phyloP scores from a whole-genome alignment of 2,888 invertebrate genomes.

The Phyllotreta striolata region DNA sequence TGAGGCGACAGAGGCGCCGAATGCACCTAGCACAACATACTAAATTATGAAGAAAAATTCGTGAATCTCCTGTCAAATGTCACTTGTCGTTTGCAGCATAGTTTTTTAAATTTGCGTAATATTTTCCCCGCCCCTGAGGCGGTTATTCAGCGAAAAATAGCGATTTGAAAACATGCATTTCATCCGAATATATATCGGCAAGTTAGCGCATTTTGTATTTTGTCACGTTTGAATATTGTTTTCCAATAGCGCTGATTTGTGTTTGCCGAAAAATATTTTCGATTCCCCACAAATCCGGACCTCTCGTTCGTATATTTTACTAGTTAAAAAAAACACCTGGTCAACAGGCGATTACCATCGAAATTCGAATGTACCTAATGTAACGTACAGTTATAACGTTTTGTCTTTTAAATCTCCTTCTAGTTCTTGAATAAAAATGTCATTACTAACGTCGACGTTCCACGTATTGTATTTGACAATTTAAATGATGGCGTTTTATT shows the following conservation, averaged over 20 bases:
- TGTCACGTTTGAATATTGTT: constrained; percentile 16
- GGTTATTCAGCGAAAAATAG: not conserved
- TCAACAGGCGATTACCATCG: not conserved
- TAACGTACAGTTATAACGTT: constrained; percentile 1
- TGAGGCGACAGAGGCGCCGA: too few species aligned
- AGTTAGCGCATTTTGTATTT: constrained; percentile 29
- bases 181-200: constrained; percentile 9
- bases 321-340: not conserved
- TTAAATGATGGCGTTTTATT: constrained; percentile 16
- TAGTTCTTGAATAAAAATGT: constrained; percentile 18
- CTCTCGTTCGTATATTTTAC: too few species aligned
- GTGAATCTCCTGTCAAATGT: too few species aligned
- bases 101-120: not conserved
- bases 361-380: constrained; percentile 9
- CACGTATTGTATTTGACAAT: constrained; percentile 27
- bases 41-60: too few species aligned
- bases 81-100: too few species aligned
- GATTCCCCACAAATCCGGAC: too few species aligned
- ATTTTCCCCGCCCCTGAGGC: not conserved
- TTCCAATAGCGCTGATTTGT: not conserved
- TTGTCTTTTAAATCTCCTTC: constrained; percentile 3
- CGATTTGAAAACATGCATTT: too few species aligned
- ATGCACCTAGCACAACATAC: too few species aligned
- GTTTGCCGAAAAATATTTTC: constrained; percentile 1
- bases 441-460: constrained; percentile 20